Evolutionary conservation across 2,113 vertebrate genomes (phyloP), one percentile per base, ranked within the genome.

Genomic region (Spilogale gracilis): DNA sequence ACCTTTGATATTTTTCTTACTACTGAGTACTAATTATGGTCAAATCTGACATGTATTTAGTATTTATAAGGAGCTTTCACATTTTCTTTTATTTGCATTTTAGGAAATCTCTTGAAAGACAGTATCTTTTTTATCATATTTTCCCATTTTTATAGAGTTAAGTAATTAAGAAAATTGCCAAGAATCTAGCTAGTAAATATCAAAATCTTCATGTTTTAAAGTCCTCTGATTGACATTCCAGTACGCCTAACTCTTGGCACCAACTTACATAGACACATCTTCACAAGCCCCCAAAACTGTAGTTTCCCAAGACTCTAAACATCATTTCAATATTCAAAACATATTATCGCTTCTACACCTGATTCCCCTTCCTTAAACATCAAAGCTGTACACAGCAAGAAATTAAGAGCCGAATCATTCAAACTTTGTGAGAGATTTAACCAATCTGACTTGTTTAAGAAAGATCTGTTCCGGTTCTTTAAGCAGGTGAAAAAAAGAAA

Each of bases 351-450:
- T 16, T 17, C 10, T 60, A 3, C 18, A 25, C 8, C 38, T 27
- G 23, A 60, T 87, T 54, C 13, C 23, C 9, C 5, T 79, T 90
- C 21, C 9, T n/a, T n/a, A 54, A 80, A 50, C 32, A 65, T 17
- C n/a, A 27, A 48, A 82, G 7, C 9, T 79, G 3, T 45, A 63
- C n/a, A 82, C 38, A 81, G 23, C 2, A 89, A 61, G 17, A 89
- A 90, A 30, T n/a, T 67, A 56, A 45, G 13, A 74, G 11, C 32
- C 89, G 91, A 95, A 21, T n/a, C 0, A 27, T 48, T 89, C 9
- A 76, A 94, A 78, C 21, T 48, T 27, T 96, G n/a, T n/a, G 97
- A 88, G 32, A 91, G 13, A 74, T 96, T 92, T 71, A 79, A 43
- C 13, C 60, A 60, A 48, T 9, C 12, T 38, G 8, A 25, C 45